phyloP scores from a whole-genome alignment of 2,797 vertebrate species.

The Emydoidea blandingii region DNA sequence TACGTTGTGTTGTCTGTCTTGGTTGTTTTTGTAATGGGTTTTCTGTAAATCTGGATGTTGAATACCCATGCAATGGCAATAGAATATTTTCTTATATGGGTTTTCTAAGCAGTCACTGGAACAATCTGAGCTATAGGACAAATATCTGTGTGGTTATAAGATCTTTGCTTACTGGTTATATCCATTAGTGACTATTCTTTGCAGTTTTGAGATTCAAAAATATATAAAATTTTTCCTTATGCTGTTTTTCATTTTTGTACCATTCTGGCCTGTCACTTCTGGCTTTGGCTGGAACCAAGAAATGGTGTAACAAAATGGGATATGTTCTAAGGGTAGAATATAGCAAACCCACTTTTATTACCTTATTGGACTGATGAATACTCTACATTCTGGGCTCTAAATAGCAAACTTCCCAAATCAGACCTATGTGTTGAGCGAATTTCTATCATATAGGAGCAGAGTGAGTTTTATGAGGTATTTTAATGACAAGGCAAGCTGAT shows the following conservation, averaged over 20 bases:
- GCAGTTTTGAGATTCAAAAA: no score
- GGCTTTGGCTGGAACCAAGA: background rate
- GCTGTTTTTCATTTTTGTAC: background rate
- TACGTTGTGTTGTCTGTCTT: background rate
- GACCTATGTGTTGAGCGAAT: background rate
- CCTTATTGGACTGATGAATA: conserved; percentile 2
- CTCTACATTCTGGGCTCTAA: background rate
- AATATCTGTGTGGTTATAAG: background rate
- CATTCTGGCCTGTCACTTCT: background rate
- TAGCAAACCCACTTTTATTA: background rate
- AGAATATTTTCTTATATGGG: background rate
- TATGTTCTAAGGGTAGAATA: background rate
- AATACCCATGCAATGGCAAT: background rate
- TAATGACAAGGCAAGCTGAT: background rate
- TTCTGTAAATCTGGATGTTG: background rate
- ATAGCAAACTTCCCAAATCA: background rate
- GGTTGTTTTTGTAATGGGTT: background rate
- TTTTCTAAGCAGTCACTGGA: background rate
- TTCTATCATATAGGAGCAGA: background rate
- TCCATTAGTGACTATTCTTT: background rate
- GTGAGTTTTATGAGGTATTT: background rate
- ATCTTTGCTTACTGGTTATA: background rate
- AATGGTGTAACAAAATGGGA: background rate
- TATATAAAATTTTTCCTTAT: background rate
- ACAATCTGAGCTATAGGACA: background rate